Conservation (phyloP, 2,888 invertebrate genomes). For the Plagiodera versicolora region DNA sequence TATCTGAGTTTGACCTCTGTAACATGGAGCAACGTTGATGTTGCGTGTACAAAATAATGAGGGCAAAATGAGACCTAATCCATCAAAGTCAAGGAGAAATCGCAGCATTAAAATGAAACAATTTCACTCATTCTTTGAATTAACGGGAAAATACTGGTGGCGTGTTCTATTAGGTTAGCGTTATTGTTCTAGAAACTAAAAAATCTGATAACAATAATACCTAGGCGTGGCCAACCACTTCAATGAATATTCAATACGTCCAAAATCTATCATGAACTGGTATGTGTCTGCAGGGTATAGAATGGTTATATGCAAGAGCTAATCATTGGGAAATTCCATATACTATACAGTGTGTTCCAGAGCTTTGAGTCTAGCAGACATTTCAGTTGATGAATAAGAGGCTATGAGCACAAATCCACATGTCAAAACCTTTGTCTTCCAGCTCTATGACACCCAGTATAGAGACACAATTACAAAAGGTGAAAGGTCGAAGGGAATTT, state of each 20-base stretch:
- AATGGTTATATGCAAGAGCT: no score
- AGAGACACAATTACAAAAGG: no score
- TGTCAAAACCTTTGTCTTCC: no score
- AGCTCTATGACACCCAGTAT: no score
- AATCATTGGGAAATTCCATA: no score
- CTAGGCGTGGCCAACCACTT: slow-evolving; percentile 11
- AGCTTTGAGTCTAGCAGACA: no score
- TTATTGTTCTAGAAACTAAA: slow-evolving; percentile 20
- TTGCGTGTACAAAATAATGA: slow-evolving; percentile 41
- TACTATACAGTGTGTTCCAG: no score
- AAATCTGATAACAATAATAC: slow-evolving; percentile 4
- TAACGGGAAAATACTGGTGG: slow-evolving; percentile 22
- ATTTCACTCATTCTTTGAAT: slow-evolving; percentile 41
- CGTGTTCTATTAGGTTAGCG: slow-evolving; percentile 22
- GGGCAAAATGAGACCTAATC: slow-evolving; percentile 47
- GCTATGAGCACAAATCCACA: no score
- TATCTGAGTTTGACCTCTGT: slow-evolving; percentile 22
- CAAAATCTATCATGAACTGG: background rate
- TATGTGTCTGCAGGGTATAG: no score
- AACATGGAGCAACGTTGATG: slow-evolving; percentile 26
- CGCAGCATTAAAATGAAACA: slow-evolving; percentile 48
- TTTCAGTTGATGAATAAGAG: no score
- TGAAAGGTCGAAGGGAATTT: no score
- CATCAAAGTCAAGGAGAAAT: slow-evolving; percentile 49
- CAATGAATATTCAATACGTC: slow-evolving; percentile 1